These are phyloP conservation scores for Tachina lurida DNA, from an alignment of 2,888 invertebrate species.

Conservation along the genomic window DNA sequence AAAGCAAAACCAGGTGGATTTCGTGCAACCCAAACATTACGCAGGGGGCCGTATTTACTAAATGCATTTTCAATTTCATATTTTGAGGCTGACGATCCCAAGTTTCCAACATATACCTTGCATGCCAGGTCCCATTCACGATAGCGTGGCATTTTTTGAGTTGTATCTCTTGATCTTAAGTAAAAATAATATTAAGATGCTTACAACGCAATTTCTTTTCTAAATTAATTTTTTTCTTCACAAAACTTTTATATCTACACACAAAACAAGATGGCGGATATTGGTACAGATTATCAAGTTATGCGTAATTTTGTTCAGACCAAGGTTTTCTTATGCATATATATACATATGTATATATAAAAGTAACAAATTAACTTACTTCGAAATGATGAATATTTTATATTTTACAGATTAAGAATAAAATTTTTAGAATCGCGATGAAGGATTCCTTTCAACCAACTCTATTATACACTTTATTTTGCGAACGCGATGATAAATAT, in stretches of 20 bases:
- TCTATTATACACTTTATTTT: conserved; percentile 3
- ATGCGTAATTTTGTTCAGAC: conserved; percentile 56
- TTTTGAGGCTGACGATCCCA: conserved; percentile 93
- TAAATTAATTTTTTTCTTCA: conserved; percentile 36
- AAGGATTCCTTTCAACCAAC: background rate
- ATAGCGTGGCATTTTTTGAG: conserved; percentile 81
- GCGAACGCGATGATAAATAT: background rate
- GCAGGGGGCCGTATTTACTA: conserved; percentile 91
- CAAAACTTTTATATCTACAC: conserved; percentile 16
- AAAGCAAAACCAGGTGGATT: conserved; percentile 96
- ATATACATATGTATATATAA: too few species aligned
- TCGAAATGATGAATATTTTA: conserved; percentile 61
- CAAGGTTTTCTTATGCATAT: background rate
- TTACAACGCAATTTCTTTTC: conserved; percentile 27
- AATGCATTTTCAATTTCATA: conserved; percentile 93
- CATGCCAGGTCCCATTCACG: conserved; percentile 92
- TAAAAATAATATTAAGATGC: conserved; percentile 16
- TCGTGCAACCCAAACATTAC: conserved; percentile 95
- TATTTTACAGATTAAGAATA: background rate
- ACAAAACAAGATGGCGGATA: conserved; percentile 72
- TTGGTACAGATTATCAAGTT: conserved; percentile 38
- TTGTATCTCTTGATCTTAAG: conserved; percentile 51
- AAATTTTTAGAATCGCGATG: background rate
- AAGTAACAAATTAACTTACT: conserved; percentile 34
- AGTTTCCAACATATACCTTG: conserved; percentile 95